These are phyloP conservation scores for Julus scanicus DNA, from an alignment of 2,888 invertebrate genomes.

Conservation along the genomic window DNA sequence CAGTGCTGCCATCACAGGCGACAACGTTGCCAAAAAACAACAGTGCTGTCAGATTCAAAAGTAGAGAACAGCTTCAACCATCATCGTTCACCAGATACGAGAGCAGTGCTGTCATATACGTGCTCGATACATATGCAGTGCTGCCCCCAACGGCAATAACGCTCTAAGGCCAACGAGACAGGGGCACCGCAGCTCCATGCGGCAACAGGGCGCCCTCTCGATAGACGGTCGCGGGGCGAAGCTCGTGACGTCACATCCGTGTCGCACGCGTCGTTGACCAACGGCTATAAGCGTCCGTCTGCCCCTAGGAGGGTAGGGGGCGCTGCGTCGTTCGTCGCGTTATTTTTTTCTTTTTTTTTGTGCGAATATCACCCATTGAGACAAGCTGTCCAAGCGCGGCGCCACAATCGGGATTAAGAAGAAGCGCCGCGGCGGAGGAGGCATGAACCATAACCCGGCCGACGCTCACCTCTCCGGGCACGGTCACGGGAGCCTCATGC, in stretches of 20 bases:
- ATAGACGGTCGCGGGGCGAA: not conserved
- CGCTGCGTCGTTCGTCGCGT: not conserved
- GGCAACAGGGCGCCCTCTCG: not conserved
- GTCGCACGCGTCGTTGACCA: not conserved
- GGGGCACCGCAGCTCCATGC: not conserved
- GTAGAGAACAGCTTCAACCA: not conserved
- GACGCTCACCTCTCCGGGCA: slow-evolving; percentile 11
- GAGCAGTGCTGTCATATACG: not conserved
- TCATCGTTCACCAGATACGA: not conserved
- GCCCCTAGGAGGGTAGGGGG: not conserved
- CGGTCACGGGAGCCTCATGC: slow-evolving; percentile 9
- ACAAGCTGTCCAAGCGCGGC: slow-evolving; percentile 52
- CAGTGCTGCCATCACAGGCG: not conserved
- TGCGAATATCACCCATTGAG: not conserved
- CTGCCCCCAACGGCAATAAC: not conserved
- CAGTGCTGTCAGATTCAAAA: not conserved
- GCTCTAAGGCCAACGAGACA: not conserved
- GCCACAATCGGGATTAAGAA: slow-evolving; percentile 15
- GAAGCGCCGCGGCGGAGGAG: slow-evolving; percentile 51
- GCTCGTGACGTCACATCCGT: not conserved
- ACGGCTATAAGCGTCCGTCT: not conserved
- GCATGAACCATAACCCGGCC: slow-evolving; percentile 52
- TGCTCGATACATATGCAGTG: not conserved
- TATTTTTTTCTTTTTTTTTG: not conserved
- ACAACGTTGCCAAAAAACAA: not conserved